phyloP scores from a whole-genome alignment of 2,797 vertebrate genomes.

The Pagetopsis macropterus region DNA sequence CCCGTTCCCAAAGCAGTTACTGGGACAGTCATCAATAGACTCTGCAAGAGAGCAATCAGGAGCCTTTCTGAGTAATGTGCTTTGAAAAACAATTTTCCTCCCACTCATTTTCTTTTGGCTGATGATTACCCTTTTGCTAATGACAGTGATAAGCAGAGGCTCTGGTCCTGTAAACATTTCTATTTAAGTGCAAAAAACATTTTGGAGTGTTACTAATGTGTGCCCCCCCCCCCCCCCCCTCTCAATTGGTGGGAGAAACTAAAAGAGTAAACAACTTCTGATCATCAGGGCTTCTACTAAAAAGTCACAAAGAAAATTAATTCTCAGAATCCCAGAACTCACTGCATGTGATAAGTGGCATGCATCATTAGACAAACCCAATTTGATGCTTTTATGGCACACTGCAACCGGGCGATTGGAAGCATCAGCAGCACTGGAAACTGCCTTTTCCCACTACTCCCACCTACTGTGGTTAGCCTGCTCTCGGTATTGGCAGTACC shows the following conservation, averaged over 20 bases:
- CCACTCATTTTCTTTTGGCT: constrained; percentile 65
- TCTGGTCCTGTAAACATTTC: constrained; percentile 61
- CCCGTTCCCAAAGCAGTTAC: constrained; percentile 97
- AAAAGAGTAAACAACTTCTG: constrained; percentile 34
- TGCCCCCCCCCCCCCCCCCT: neutral
- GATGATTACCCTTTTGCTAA: constrained; percentile 66
- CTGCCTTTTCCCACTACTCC: neutral
- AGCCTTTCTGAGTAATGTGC: constrained; percentile 63
- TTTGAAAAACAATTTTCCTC: constrained; percentile 64
- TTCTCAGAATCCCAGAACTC: constrained; percentile 17
- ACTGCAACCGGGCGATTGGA: constrained; percentile 13
- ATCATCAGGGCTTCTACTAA: constrained; percentile 24
- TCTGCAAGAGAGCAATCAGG: constrained; percentile 84
- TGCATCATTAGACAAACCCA: constrained; percentile 25
- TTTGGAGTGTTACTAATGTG: constrained; percentile 49
- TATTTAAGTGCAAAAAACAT: constrained; percentile 46
- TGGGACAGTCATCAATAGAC: constrained; percentile 96
- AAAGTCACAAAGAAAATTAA: constrained; percentile 31
- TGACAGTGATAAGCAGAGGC: constrained; percentile 60
- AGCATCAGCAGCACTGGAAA: constrained; percentile 27
- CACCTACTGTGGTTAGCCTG: constrained; percentile 15
- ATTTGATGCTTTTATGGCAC: constrained; percentile 41
- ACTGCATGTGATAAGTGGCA: constrained; percentile 20
- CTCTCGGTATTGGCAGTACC: constrained; percentile 20
- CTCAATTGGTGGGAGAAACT: constrained; percentile 28